Conservation (phyloP, 2,113 vertebrate genomes). For the Microcebus murinus region DNA sequence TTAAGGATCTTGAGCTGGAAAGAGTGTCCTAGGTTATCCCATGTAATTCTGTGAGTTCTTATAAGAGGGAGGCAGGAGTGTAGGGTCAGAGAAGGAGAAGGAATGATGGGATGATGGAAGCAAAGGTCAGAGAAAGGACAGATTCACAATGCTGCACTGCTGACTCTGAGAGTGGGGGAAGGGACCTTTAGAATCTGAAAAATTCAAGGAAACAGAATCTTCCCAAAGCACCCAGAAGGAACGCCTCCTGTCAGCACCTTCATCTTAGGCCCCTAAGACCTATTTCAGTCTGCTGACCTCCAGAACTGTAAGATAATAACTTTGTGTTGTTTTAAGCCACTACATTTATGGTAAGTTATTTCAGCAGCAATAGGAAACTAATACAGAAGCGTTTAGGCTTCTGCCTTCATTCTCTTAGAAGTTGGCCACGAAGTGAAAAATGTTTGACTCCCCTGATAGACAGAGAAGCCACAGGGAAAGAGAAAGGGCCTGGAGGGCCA, state of each 20-base stretch:
- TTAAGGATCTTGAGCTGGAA: background rate
- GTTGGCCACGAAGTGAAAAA: background rate
- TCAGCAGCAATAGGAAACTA: background rate
- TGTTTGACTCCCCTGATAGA: background rate
- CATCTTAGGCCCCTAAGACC: background rate
- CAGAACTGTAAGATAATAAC: background rate
- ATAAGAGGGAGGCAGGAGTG: background rate
- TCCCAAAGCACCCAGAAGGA: background rate
- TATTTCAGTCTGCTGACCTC: background rate
- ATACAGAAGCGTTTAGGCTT: background rate
- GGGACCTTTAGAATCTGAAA: background rate
- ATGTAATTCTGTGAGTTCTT: background rate
- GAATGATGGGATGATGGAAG: background rate
- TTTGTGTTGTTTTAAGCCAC: background rate
- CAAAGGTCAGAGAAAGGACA: background rate
- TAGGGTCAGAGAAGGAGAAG: background rate
- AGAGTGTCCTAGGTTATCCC: background rate
- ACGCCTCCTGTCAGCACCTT: background rate
- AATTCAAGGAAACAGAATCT: background rate
- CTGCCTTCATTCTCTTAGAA: background rate
- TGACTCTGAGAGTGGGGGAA: background rate
- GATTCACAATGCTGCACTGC: background rate
- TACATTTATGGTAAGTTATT: background rate
- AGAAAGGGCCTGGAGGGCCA: background rate
- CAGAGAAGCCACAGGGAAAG: background rate